Conservation (phyloP, 2,888 invertebrate genomes). For the Drosophila crucigera region DNA sequence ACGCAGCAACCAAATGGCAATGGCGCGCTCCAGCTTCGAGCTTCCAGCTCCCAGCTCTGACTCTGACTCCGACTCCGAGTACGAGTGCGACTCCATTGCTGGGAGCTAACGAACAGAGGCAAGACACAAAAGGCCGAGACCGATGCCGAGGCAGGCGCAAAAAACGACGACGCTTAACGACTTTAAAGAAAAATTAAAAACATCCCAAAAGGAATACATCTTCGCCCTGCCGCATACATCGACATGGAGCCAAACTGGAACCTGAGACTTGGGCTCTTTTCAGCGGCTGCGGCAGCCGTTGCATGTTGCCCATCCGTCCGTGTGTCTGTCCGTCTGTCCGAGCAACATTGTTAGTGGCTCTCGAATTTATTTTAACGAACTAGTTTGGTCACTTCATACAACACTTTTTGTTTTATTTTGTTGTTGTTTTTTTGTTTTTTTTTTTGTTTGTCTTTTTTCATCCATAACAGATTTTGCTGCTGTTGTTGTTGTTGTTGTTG, state of each 20-base stretch:
- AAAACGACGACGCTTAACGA: conserved; percentile 79
- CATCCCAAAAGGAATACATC: conserved; percentile 83
- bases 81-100: conserved; percentile 30
- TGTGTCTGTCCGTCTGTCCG: conserved; percentile 22
- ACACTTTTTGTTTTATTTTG: conserved; percentile 60
- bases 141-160: conserved; percentile 48
- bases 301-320: conserved; percentile 64
- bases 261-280: conserved; percentile 32
- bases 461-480: conserved; percentile 25
- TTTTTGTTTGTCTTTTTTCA: not conserved
- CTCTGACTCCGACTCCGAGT: not conserved
- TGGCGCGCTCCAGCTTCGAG: conserved; percentile 52
- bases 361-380: conserved; percentile 84
- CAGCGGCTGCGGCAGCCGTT: conserved; percentile 53
- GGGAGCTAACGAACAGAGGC: conserved; percentile 63
- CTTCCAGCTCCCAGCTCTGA: conserved; percentile 15
- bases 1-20: conserved; percentile 77
- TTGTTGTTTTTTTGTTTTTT: conserved; percentile 20
- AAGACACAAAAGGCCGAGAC: conserved; percentile 41
- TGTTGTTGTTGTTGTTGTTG: conserved; percentile 10
- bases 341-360: conserved; percentile 79
- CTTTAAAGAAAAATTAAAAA: conserved; percentile 82
- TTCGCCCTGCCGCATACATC: conserved; percentile 77
- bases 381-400: conserved; percentile 83
- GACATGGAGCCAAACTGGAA: conserved; percentile 49